Evolutionary conservation across 2,888 invertebrate genomes (phyloP), one percentile per base, ranked within the genome.

Genomic region (Pegoplata infirma): DNA sequence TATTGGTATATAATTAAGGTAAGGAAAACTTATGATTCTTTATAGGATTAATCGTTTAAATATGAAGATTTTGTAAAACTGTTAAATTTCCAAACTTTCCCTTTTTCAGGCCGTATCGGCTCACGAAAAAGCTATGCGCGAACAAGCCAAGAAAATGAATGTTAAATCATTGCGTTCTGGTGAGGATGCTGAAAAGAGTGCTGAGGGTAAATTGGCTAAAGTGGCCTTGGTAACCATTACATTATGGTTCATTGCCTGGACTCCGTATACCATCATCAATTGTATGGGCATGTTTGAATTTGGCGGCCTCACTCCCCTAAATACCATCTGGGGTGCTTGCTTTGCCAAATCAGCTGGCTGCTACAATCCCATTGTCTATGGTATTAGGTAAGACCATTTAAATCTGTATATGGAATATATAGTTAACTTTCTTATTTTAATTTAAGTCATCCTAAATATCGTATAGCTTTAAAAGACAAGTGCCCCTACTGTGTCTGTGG

Each of bases 81-180:
- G 8, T 32, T 10, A 32, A 5, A 32, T 10, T 2, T 3, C 1
- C 3, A 32, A 32, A 10, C 12, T 32, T 32, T 32, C 10, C 12
- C 12, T 32, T 5, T 3, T 12, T 8, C 10, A 94, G 92, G 96
- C 96, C 82, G 96, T 96, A 75, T 91, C 94, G 73, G 94, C 94
- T 83, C 97, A 97, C 90, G 96, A 97, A 89, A 95, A 93, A 85
- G 92, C 91, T 49, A 96, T 97, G 95, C 92, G 95, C 84, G 96
- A 96, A 88, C 96, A 97, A 90, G 97, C 97, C 66, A 96, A 96
- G 90, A 97, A 97, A 90, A 97, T 97, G 97, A 97, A 97, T 89
- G 97, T 97, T 5, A 94, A 96, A 79, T 96, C 96, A 44, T 91
- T 97, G 68, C 92, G 96, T 86, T 95, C 95, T 36, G 92, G 94